Conservation (phyloP, 2,888 invertebrate genomes). For the Sussaba pulchella region DNA sequence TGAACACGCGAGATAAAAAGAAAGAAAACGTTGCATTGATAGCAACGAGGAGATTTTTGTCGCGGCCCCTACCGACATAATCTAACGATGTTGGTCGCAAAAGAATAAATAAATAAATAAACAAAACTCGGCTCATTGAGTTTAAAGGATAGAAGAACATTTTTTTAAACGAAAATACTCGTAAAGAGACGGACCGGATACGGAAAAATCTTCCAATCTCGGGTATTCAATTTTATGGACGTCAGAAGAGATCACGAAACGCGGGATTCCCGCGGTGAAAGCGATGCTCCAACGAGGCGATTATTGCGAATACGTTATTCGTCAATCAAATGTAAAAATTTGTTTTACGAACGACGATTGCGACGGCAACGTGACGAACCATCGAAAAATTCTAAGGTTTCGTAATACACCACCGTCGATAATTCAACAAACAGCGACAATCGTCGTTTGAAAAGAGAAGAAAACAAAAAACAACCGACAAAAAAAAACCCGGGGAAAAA, state of each 20-base stretch:
- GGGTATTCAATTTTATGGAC: slow-evolving; percentile 27
- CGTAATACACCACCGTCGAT: too few relatives aligned
- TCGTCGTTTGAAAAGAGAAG: too few relatives aligned
- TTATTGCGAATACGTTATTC: slow-evolving; percentile 38
- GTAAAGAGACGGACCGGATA: too few relatives aligned
- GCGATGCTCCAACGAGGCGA: slow-evolving; percentile 54
- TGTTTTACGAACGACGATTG: background rate
- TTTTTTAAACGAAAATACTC: too few relatives aligned
- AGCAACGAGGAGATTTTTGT: too few relatives aligned
- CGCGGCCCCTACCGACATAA: too few relatives aligned
- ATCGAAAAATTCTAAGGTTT: too few relatives aligned
- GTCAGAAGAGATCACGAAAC: slow-evolving; percentile 3
- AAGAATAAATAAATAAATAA: background rate
- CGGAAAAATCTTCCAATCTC: background rate
- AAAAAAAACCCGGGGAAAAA: slow-evolving; percentile 24
- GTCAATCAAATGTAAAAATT: slow-evolving; percentile 43
- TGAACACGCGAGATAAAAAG: too few relatives aligned
- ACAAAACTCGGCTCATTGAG: too few relatives aligned
- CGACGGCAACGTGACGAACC: too few relatives aligned
- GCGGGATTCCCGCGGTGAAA: slow-evolving; percentile 63
- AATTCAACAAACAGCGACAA: background rate
- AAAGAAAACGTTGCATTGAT: too few relatives aligned
- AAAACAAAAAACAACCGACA: slow-evolving; percentile 2
- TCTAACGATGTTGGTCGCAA: background rate
- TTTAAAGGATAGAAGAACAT: too few relatives aligned